Evolutionary conservation across 1,140 invertebrate genomes (phyloP).

Genomic region (Leptinotarsa undecemlineata): DNA sequence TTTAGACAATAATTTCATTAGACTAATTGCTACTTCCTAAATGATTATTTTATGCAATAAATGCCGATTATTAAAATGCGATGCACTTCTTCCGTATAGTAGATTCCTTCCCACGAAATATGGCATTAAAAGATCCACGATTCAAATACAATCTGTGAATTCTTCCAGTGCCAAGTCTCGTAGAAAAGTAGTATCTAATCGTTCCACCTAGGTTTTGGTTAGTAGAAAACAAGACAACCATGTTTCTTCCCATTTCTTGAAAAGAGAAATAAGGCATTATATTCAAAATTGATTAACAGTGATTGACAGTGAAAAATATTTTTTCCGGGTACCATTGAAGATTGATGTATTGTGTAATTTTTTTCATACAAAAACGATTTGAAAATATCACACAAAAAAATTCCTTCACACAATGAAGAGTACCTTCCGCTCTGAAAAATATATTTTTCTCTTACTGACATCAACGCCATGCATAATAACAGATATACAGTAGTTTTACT

Average conservation of each 20-base stretch:
- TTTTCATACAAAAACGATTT: no score
- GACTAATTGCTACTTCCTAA: conserved; percentile 2
- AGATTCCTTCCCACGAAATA: conserved; percentile 50
- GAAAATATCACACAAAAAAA: no score
- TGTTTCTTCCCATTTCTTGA: not conserved
- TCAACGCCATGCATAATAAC: no score
- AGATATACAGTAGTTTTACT: no score
- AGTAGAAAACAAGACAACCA: conserved; percentile 7
- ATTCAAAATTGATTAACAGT: no score
- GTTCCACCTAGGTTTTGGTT: not conserved
- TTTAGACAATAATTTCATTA: not conserved
- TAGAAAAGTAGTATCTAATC: conserved; percentile 36
- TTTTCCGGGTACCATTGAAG: no score
- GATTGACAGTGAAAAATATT: no score
- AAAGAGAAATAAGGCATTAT: no score
- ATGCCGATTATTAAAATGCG: not conserved
- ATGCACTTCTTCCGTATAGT: not conserved
- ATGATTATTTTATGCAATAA: not conserved
- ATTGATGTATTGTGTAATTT: no score
- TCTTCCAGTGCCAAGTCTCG: conserved; percentile 60
- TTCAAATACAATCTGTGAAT: conserved; percentile 58
- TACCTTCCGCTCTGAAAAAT: no score
- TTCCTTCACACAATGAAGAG: no score
- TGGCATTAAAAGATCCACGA: conserved; percentile 60
- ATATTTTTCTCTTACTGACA: no score